phyloP scores from a whole-genome alignment of 2,888 invertebrate species.

The Lasioglossum vierecki region DNA sequence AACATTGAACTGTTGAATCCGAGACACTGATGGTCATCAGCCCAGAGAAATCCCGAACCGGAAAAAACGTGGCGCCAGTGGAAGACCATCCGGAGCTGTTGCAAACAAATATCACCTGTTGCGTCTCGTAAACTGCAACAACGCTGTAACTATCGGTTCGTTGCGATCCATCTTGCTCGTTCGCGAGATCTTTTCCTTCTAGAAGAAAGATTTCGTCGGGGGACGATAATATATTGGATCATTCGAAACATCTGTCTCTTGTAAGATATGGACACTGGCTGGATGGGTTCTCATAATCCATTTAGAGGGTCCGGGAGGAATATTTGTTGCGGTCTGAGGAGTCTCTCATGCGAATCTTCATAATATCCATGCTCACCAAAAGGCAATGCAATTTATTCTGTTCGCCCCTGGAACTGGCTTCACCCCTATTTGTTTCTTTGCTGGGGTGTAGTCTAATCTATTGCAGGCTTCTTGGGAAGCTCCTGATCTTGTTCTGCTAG shows the following conservation, averaged over 20 bases:
- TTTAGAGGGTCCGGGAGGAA: neutral
- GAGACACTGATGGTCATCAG: neutral
- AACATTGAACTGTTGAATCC: neutral
- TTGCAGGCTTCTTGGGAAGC: neutral
- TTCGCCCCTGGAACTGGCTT: neutral
- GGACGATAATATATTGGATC: neutral
- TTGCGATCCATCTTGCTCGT: neutral
- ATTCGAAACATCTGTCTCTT: slow-evolving; percentile 2
- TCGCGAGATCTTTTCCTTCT: neutral
- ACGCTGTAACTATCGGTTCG: neutral
- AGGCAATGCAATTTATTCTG: neutral
- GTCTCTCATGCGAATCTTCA: slow-evolving; percentile 1
- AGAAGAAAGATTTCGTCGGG: neutral
- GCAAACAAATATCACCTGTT: slow-evolving; percentile 47
- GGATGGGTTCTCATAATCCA: neutral
- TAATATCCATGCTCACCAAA: neutral
- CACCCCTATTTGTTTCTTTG: neutral
- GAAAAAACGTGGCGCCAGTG: neutral
- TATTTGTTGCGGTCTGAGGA: neutral
- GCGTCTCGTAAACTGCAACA: slow-evolving; percentile 18
- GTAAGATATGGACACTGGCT: neutral
- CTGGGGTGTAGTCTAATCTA: neutral
- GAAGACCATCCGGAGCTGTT: neutral
- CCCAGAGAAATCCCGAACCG: neutral
- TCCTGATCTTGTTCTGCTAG: neutral